Evolutionary conservation across 1,140 invertebrate species (phyloP).

Genomic region (Drosophila arawakana): DNA sequence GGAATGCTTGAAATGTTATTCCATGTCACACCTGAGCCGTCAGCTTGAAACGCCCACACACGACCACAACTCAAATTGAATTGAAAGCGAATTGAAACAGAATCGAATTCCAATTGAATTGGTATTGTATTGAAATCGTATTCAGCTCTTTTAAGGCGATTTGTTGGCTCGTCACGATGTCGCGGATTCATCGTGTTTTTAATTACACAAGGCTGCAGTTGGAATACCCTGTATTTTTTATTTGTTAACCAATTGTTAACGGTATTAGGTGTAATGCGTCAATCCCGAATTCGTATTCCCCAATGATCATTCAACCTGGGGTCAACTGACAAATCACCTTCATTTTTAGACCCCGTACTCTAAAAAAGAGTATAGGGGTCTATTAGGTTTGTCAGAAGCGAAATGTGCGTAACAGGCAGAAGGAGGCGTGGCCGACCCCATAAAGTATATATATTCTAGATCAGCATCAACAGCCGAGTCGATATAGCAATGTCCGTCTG

Average conservation of each 20-base stretch:
- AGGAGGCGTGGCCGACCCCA: too few species aligned
- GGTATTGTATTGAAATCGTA: neutral
- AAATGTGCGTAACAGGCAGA: too few species aligned
- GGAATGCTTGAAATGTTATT: constrained; percentile 29
- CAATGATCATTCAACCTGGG: constrained; percentile 1
- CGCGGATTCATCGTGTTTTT: constrained; percentile 36
- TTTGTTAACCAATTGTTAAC: constrained; percentile 15
- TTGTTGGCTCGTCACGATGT: constrained; percentile 65
- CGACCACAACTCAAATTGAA: constrained; percentile 4
- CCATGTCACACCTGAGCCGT: constrained; percentile 9
- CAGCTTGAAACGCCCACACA: constrained; percentile 11
- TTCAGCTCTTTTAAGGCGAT: constrained; percentile 68
- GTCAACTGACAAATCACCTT: constrained; percentile 38
- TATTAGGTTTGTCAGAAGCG: too few species aligned
- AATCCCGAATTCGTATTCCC: constrained; percentile 23
- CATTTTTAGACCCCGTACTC: too few species aligned
- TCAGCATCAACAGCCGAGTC: too few species aligned
- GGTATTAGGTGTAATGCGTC: constrained; percentile 34
- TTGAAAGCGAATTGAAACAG: constrained; percentile 9
- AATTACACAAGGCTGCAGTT: constrained; percentile 14
- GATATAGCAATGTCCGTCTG: too few species aligned
- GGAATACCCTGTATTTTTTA: constrained; percentile 5
- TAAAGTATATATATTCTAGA: too few species aligned
- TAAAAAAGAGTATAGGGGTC: too few species aligned
- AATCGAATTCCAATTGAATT: constrained; percentile 41